These are phyloP conservation scores for Xestia sexstrigata DNA, from an alignment of 2,888 invertebrate species.

Conservation along the genomic window DNA sequence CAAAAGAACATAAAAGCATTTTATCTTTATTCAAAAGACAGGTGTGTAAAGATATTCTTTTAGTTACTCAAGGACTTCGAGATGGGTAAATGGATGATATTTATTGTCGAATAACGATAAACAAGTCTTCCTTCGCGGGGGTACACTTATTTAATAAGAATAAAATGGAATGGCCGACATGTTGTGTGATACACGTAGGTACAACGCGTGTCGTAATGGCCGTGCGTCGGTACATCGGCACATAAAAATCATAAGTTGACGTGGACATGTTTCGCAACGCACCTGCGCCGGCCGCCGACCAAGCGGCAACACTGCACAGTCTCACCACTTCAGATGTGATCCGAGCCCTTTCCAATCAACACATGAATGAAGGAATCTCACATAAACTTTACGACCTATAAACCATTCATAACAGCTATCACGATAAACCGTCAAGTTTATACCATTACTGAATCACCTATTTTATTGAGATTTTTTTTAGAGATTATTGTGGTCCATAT, in stretches of 20 bases:
- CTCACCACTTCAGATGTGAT: slow-evolving; percentile 49
- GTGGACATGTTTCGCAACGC: slow-evolving; percentile 81
- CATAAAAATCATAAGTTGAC: slow-evolving; percentile 85
- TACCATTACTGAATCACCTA: slow-evolving; percentile 42
- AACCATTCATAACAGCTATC: slow-evolving; percentile 66
- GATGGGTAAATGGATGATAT: slow-evolving; percentile 67
- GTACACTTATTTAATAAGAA: slow-evolving; percentile 66
- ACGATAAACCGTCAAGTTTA: slow-evolving; percentile 58
- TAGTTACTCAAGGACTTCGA: slow-evolving; percentile 61
- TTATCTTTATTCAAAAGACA: slow-evolving; percentile 64
- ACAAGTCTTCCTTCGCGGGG: slow-evolving; percentile 57
- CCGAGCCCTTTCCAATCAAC: slow-evolving; percentile 59
- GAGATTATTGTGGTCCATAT: slow-evolving; percentile 28
- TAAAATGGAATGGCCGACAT: slow-evolving; percentile 76
- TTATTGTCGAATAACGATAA: slow-evolving; percentile 68
- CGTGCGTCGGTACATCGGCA: slow-evolving; percentile 76
- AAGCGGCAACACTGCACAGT: slow-evolving; percentile 42
- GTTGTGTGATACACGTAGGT: slow-evolving; percentile 75
- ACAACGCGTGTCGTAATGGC: slow-evolving; percentile 83
- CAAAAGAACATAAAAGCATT: slow-evolving; percentile 64
- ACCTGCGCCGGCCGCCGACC: slow-evolving; percentile 76
- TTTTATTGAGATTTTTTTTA: slow-evolving; percentile 40
- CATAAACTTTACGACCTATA: slow-evolving; percentile 68
- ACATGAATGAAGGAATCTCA: slow-evolving; percentile 52
- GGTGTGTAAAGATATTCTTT: slow-evolving; percentile 70